Evolutionary conservation across 2,113 vertebrate species (phyloP), one percentile per base, ranked within the genome.

Genomic region (Hemibagrus wyckioides): DNA sequence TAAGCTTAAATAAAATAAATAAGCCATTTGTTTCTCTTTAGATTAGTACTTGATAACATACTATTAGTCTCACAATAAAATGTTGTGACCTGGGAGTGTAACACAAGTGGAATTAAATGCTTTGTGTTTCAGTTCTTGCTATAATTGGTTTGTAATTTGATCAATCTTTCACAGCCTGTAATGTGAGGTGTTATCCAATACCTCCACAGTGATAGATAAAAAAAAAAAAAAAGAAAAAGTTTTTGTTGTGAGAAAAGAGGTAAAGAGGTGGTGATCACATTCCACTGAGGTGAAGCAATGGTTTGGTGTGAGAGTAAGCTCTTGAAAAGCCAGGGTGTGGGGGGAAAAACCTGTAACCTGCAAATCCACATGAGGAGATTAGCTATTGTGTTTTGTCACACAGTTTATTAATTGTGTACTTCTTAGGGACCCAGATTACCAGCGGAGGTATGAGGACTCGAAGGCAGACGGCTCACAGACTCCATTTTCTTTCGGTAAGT

Each of bases 341-440:
- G 6, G n/a, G 50, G 6, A 15, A 71, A 65, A 83, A 54, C 36
- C 17, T 86, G 36, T 3, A 81, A 77, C 48, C 67, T 59, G 71
- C 30, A 82, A 59, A 67, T n/a, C 28, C 87, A 88, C 30, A 63
- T 69, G 36, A 36, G 10, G 48, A 48, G 44, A 30, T n/a, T 61
- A 85, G n/a, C 33, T 28, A 10, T 82, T 41, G 54, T 59, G 11
- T 75, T 71, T 75, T 86, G 57, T 76, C 75, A 85, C 84, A 28
- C 17, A 69, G 9, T 82, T 63, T 6, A 59, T 30, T 90, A 82
- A 19, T 44, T 88, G 90, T 57, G 90, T 54, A 92, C 57, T 90
- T 96, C 96, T 88, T 90, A 99, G 98, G 65, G 96, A 98, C n/a
- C 94, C 94, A 41, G 94, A 90, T 86, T 94, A 93, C 81, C 91